These are phyloP conservation scores for Myrmecophaga tridactyla DNA, from an alignment of 2,113 vertebrate species.

Conservation along the genomic window DNA sequence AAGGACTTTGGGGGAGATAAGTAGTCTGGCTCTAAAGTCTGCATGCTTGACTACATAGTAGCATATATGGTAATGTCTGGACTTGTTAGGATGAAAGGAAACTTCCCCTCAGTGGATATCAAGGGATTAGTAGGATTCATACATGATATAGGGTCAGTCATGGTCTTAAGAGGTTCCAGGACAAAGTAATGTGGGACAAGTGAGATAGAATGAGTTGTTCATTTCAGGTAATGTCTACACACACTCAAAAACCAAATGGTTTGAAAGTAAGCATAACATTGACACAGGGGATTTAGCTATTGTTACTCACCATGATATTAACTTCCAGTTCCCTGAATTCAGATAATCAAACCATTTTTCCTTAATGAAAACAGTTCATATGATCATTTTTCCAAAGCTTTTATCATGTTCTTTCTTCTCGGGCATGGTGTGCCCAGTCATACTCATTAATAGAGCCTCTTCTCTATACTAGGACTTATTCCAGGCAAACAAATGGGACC, in stretches of 20 bases:
- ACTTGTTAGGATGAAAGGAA: background rate
- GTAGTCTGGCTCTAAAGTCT: too few relatives aligned
- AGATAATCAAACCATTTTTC: background rate
- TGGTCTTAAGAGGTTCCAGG: background rate
- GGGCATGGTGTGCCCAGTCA: background rate
- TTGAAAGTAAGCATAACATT: background rate
- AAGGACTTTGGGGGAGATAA: background rate
- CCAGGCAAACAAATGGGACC: background rate
- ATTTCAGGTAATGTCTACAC: accelerated
- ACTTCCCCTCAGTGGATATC: accelerated
- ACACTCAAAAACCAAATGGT: background rate
- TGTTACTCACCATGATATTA: background rate
- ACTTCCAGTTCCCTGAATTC: background rate
- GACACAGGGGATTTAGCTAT: background rate
- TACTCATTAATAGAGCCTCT: background rate
- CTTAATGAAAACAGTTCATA: background rate
- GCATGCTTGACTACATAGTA: too few relatives aligned
- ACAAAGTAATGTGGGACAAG: accelerated
- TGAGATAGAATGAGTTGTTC: background rate
- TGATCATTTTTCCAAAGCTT: too few relatives aligned
- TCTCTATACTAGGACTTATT: background rate
- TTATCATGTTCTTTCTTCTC: background rate
- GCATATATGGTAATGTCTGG: accelerated
- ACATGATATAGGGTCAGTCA: background rate
- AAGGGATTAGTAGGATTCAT: too few relatives aligned